Percentiles rank a stretch among this genome's conserved stretches.
phyloP scores from a whole-genome alignment of 2,797 vertebrate species.

The Chanos chanos region DNA sequence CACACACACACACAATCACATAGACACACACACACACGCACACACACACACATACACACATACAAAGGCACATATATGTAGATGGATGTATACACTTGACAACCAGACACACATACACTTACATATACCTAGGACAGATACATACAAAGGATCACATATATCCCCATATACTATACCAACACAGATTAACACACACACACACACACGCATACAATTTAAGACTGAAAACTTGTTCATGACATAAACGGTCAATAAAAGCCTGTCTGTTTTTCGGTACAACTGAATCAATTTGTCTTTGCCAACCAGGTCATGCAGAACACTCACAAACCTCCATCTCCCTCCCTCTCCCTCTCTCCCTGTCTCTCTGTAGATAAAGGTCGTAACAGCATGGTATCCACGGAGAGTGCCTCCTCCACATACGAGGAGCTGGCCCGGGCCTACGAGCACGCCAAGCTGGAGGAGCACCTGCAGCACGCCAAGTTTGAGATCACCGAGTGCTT shows the following conservation, averaged over 20 bases:
- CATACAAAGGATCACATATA: background rate
- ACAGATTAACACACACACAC: background rate
- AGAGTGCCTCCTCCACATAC: slow-evolving; percentile 97
- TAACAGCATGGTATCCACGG: slow-evolving; percentile 99
- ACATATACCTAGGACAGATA: background rate
- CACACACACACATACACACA: slow-evolving; percentile 7
- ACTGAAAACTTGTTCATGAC: too few relatives aligned
- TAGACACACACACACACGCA: slow-evolving; percentile 43
- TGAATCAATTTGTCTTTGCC: too few relatives aligned
- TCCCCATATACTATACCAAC: background rate
- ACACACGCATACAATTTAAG: background rate
- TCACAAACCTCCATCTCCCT: background rate
- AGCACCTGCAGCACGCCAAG: slow-evolving; percentile 95
- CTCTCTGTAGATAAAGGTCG: slow-evolving; percentile 85
- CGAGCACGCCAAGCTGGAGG: slow-evolving; percentile 97
- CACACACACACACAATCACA: too few relatives aligned
- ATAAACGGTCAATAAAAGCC: too few relatives aligned
- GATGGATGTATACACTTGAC: background rate
- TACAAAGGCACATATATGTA: too few relatives aligned
- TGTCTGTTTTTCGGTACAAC: too few relatives aligned
- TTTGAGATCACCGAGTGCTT: slow-evolving; percentile 99
- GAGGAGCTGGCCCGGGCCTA: slow-evolving; percentile 96
- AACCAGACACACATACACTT: slow-evolving; percentile 1
- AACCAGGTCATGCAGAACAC: too few relatives aligned
- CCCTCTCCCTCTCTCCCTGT: background rate